phyloP scores from a whole-genome alignment of 2,888 invertebrate species.

The Andrena bucephala region DNA sequence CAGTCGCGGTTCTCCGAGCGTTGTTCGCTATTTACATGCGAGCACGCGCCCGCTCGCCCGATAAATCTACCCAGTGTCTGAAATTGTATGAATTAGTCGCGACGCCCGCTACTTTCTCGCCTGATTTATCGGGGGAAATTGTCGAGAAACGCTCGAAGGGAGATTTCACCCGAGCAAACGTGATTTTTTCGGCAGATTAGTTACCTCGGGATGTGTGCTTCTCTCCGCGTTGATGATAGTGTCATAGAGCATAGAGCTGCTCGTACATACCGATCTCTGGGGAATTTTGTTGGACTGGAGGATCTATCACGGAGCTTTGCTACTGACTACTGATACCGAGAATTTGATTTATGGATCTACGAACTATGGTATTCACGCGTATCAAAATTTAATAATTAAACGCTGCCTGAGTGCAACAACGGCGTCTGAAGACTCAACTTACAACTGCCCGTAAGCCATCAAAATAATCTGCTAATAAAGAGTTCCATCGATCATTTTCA shows the following conservation, averaged over 20 bases:
- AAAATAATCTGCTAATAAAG: too few species aligned
- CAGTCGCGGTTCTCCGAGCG: slow-evolving; percentile 24
- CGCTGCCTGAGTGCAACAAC: too few species aligned
- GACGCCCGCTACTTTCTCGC: slow-evolving; percentile 44
- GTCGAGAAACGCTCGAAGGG: not conserved
- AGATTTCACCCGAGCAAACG: slow-evolving; percentile 12
- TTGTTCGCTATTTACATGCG: slow-evolving; percentile 49
- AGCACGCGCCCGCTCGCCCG: slow-evolving; percentile 27
- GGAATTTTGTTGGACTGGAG: too few species aligned
- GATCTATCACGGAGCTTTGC: too few species aligned
- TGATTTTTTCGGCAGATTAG: slow-evolving; percentile 16
- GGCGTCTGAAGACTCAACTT: too few species aligned
- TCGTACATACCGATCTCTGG: not conserved
- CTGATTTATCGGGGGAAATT: slow-evolving; percentile 51
- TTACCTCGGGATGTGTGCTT: not conserved
- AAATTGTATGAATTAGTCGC: slow-evolving; percentile 59
- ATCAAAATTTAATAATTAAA: too few species aligned
- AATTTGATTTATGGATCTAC: too few species aligned
- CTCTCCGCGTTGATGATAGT: not conserved
- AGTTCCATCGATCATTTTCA: too few species aligned
- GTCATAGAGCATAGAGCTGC: not conserved
- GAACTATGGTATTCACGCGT: too few species aligned
- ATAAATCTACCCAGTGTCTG: slow-evolving; percentile 55
- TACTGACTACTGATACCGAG: too few species aligned
- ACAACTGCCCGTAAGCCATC: too few species aligned